Conservation (phyloP, 2,113 vertebrate species). For the Lasiurus cinereus region DNA sequence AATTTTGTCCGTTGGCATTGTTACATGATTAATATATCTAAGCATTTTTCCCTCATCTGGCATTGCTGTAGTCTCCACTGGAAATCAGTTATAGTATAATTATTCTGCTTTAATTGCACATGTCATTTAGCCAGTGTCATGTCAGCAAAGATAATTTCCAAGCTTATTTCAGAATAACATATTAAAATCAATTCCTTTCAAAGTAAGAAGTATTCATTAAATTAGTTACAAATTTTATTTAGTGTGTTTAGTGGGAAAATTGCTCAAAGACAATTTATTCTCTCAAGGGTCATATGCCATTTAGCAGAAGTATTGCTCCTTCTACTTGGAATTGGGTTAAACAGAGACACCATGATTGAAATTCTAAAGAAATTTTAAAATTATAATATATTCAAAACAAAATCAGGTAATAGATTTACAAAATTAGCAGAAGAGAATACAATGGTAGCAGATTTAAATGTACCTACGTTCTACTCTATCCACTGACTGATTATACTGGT, state of each 20-base stretch:
- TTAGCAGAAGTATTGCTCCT: not conserved
- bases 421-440: not conserved
- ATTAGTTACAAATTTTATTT: conserved; percentile 30
- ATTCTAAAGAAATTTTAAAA: not conserved
- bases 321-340: not conserved
- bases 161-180: not conserved
- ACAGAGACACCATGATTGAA: not conserved
- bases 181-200: not conserved
- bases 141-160: not conserved
- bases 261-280: not conserved
- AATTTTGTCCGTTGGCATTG: not conserved
- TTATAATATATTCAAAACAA: not conserved
- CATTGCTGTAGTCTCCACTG: not conserved
- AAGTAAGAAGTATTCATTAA: not conserved
- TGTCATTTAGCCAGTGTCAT: not conserved
- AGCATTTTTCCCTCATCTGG: not conserved
- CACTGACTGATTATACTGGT: not conserved
- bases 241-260: not conserved
- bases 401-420: not conserved
- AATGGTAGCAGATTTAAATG: not conserved
- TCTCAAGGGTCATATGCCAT: not conserved
- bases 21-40: not conserved
- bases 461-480: not conserved
- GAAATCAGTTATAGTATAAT: not conserved
- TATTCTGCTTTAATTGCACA: not conserved